These are phyloP conservation scores for Leucoraja ocellata DNA, from an alignment of 2,797 vertebrate genomes.

Conservation along the genomic window DNA sequence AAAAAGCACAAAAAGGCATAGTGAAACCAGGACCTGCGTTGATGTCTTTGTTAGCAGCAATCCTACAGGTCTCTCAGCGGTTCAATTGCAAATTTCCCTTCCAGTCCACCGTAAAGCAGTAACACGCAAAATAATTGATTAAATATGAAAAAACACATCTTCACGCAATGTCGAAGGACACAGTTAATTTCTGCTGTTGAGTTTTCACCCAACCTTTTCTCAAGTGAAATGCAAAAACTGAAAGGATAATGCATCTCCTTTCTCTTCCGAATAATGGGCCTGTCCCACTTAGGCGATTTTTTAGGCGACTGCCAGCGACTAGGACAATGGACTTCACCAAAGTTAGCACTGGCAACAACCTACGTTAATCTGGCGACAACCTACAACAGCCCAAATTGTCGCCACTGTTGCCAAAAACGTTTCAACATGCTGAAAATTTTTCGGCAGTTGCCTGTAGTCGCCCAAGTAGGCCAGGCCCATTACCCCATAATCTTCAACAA, in stretches of 20 bases:
- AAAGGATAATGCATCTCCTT: not conserved
- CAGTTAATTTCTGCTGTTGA: not conserved
- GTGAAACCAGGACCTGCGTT: not conserved
- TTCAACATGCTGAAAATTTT: no score
- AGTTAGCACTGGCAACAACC: no score
- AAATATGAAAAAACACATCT: not conserved
- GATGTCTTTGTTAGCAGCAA: not conserved
- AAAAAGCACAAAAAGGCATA: not conserved
- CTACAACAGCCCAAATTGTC: no score
- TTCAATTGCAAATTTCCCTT: constrained; percentile 12
- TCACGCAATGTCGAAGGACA: not conserved
- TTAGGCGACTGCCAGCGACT: no score
- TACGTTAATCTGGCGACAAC: no score
- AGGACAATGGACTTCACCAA: no score
- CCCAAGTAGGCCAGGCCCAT: no score
- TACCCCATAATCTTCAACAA: not conserved
- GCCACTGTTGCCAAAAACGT: no score
- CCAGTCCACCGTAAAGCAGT: not conserved
- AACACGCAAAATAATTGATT: not conserved
- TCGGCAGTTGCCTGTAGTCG: no score
- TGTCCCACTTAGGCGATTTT: no score
- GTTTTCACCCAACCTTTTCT: not conserved
- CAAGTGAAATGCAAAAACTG: not conserved
- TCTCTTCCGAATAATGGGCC: not conserved
- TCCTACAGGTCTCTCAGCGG: not conserved